These are phyloP conservation scores for Pheosia gnoma DNA, from an alignment of 2,888 invertebrate genomes.

Conservation along the genomic window DNA sequence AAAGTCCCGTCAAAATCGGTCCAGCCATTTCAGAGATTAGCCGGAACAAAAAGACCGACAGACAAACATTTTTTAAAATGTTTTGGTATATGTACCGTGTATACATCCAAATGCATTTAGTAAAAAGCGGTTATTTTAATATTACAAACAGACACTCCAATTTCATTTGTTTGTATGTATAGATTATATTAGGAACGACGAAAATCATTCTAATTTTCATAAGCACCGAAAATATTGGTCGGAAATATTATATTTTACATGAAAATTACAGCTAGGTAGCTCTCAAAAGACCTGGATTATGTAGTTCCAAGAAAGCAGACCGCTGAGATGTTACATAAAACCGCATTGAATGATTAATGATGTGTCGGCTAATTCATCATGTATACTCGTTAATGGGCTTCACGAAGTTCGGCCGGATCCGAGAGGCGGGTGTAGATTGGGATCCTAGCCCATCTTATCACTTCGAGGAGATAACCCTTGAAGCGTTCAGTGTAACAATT, in stretches of 20 bases:
- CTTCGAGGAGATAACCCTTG: conserved; percentile 3
- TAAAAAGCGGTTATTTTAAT: no score
- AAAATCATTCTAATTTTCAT: no score
- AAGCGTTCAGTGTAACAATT: not conserved
- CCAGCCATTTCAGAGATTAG: no score
- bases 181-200: no score
- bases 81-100: no score
- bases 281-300: not conserved
- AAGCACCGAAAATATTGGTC: no score
- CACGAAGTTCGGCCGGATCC: conserved; percentile 34
- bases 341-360: conserved; percentile 41
- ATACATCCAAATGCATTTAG: no score
- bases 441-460: conserved; percentile 14
- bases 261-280: not conserved
- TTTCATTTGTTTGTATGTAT: no score
- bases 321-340: conserved; percentile 14
- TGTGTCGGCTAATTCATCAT: conserved; percentile 45
- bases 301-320: not conserved
- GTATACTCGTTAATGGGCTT: conserved; percentile 32
- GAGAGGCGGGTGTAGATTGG: conserved; percentile 21
- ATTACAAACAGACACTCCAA: no score
- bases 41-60: no score
- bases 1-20: no score
- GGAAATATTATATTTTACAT: not conserved
- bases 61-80: no score